Evolutionary conservation across 2,113 vertebrate genomes (phyloP).

Genomic region (Anolis sagrei): DNA sequence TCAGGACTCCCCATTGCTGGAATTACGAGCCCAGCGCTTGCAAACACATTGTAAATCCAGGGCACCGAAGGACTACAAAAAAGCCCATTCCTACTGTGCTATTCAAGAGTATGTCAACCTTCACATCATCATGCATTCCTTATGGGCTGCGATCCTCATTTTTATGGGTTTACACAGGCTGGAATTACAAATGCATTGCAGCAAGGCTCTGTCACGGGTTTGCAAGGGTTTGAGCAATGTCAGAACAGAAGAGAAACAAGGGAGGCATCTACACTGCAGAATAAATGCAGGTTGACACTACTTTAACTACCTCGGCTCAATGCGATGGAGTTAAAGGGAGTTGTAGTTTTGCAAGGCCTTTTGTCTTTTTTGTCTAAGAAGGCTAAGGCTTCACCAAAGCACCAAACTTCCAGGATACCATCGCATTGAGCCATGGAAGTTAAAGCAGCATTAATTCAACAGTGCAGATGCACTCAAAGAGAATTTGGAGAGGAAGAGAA

Average conservation of each 20-base stretch:
- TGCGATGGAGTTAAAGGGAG: no score
- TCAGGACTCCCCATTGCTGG: slow-evolving; percentile 56
- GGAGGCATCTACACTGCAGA: no score
- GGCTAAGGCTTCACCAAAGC: no score
- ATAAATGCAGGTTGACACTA: no score
- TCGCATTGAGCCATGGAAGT: no score
- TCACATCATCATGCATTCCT: slow-evolving; percentile 69
- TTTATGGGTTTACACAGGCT: slow-evolving; percentile 75
- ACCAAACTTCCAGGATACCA: no score
- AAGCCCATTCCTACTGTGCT: slow-evolving; percentile 71
- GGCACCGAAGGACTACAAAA: slow-evolving; percentile 74
- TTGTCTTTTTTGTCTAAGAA: no score
- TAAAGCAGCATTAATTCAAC: no score
- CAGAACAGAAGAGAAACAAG: slow-evolving; percentile 49
- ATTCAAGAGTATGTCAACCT: slow-evolving; percentile 73
- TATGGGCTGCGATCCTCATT: slow-evolving; percentile 69
- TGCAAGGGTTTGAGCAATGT: slow-evolving; percentile 55
- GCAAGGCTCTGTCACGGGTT: slow-evolving; percentile 64
- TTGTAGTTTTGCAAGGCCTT: no score
- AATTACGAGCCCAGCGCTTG: slow-evolving; percentile 67
- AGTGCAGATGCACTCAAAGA: no score
- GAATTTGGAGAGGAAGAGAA: slow-evolving; percentile 29
- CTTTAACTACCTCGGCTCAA: no score
- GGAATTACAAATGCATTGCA: slow-evolving; percentile 68
- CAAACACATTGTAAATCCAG: slow-evolving; percentile 76